phyloP scores from a whole-genome alignment of 2,113 vertebrate species.

The Sciurus niger region DNA sequence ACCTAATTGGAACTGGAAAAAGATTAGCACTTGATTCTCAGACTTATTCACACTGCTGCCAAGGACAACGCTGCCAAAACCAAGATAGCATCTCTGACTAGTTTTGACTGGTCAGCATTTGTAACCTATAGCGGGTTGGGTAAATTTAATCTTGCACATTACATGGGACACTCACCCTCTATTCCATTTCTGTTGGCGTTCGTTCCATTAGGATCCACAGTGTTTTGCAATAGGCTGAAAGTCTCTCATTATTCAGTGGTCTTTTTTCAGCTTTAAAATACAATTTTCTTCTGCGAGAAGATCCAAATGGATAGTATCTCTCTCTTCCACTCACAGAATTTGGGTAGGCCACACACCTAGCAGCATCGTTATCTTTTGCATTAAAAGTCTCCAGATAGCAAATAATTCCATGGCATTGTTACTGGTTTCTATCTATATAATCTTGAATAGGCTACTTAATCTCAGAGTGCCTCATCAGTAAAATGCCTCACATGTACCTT shows the following conservation, averaged over 20 bases:
- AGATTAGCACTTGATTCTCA: conserved; percentile 81
- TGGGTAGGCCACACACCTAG: not conserved
- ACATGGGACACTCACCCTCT: conserved; percentile 23
- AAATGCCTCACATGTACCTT: not conserved
- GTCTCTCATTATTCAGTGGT: not conserved
- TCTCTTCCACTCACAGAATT: not conserved
- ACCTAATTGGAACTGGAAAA: conserved; percentile 85
- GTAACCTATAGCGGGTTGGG: conserved; percentile 76
- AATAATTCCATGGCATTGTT: not conserved
- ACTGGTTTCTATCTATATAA: not conserved
- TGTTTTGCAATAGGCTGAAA: not conserved
- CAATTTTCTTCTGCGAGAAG: not conserved
- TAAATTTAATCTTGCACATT: conserved; percentile 44
- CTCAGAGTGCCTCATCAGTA: not conserved
- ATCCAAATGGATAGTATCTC: not conserved
- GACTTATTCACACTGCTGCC: conserved; percentile 52
- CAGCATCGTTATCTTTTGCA: not conserved
- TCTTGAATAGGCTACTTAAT: not conserved
- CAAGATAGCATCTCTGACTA: conserved; percentile 81
- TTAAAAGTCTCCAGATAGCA: not conserved
- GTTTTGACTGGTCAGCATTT: conserved; percentile 77
- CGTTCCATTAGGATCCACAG: not conserved
- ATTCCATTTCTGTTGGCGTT: conserved; percentile 21
- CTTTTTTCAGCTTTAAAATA: not conserved
- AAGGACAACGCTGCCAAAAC: conserved; percentile 66